phyloP scores from a whole-genome alignment of 2,113 vertebrate genomes.

The Forbesichthys papilliferus region DNA sequence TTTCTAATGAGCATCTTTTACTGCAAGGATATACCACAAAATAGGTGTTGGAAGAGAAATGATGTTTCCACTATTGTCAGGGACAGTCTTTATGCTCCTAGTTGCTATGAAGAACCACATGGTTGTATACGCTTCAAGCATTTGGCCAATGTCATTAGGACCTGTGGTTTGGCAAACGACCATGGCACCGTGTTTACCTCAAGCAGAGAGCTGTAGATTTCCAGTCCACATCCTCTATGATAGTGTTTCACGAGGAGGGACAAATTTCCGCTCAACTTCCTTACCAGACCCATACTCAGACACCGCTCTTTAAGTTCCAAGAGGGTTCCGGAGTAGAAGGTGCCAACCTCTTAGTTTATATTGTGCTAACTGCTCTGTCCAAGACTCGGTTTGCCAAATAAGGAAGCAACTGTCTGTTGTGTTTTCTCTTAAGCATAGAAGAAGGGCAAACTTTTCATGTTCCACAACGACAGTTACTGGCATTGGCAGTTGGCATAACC shows the following conservation, averaged over 20 bases:
- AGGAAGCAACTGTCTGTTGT: conserved; percentile 70
- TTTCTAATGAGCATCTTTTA: conserved; percentile 41
- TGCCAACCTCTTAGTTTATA: conserved; percentile 67
- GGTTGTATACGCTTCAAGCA: conserved; percentile 43
- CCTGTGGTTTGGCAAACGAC: conserved; percentile 61
- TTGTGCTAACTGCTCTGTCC: conserved; percentile 28
- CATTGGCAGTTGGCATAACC: not conserved
- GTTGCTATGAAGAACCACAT: conserved; percentile 38
- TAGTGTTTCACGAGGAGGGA: conserved; percentile 49
- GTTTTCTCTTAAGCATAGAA: conserved; percentile 36
- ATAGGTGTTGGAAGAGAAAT: conserved; percentile 17
- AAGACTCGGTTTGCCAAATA: conserved; percentile 67
- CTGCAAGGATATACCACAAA: conserved; percentile 27
- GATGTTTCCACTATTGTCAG: conserved; percentile 21
- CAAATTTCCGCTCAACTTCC: conserved; percentile 50
- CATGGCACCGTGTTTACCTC: conserved; percentile 59
- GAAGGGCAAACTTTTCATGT: conserved; percentile 26
- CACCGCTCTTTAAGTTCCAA: conserved; percentile 45
- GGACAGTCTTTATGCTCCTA: conserved; percentile 25
- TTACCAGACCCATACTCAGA: conserved; percentile 20
- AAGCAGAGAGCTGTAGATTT: conserved; percentile 53
- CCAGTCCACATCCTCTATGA: conserved; percentile 37
- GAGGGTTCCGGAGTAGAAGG: conserved; percentile 49
- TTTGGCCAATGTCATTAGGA: conserved; percentile 50
- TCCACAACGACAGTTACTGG: conserved; percentile 11